phyloP scores from a whole-genome alignment of 1,140 invertebrate species.

The Cyrtorhinus lividipennis region DNA sequence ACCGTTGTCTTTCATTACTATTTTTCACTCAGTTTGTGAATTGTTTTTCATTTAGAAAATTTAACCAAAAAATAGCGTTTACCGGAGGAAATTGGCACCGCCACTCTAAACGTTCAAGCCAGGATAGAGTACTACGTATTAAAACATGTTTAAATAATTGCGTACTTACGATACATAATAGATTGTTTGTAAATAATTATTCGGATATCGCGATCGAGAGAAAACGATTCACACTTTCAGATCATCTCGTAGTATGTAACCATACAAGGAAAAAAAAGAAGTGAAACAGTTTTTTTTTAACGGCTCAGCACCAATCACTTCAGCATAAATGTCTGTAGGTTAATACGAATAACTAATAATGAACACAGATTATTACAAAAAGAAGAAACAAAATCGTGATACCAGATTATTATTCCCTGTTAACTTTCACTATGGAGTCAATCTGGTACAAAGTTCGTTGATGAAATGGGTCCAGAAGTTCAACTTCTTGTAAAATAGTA shows the following conservation, averaged over 20 bases:
- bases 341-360: neutral
- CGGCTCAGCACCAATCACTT: neutral
- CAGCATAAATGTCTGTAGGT: neutral
- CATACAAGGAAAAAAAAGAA: too few species aligned
- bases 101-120: neutral
- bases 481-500: neutral
- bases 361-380: neutral
- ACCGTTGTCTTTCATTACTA: neutral
- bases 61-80: neutral
- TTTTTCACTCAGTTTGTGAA: neutral
- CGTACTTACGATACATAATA: neutral
- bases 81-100: neutral
- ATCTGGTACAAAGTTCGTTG: constrained; percentile 1
- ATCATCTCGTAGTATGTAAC: too few species aligned
- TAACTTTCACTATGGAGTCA: too few species aligned
- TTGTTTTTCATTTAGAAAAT: neutral
- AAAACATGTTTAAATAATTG: neutral
- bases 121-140: neutral
- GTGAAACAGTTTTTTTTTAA: neutral
- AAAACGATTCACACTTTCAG: too few species aligned
- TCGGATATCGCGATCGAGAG: too few species aligned
- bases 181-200: too few species aligned
- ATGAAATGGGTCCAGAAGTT: constrained; percentile 16
- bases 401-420: too few species aligned
- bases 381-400: neutral